phyloP scores from a whole-genome alignment of 1,140 invertebrate species.

The Camponotus vicinus region DNA sequence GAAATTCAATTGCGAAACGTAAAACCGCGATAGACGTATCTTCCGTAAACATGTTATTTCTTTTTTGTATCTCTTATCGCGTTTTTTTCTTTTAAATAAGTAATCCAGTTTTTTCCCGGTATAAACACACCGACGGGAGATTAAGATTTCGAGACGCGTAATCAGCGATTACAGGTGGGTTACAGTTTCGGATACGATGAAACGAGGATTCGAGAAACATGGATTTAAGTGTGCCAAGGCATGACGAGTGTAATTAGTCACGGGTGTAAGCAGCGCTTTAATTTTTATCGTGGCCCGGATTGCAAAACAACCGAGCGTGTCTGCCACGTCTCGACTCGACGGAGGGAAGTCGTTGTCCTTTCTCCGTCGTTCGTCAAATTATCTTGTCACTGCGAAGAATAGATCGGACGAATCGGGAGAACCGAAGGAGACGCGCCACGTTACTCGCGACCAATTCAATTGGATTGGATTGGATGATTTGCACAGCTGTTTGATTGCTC shows the following conservation, averaged over 20 bases:
- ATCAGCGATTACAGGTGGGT: background rate
- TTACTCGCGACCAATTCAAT: conserved; percentile 47
- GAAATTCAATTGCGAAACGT: background rate
- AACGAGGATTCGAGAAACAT: conserved; percentile 53
- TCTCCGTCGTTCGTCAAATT: conserved; percentile 54
- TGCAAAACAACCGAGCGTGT: conserved; percentile 64
- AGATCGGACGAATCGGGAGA: background rate
- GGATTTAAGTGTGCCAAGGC: conserved; percentile 64
- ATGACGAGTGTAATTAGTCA: conserved; percentile 70
- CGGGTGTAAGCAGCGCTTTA: conserved; percentile 57
- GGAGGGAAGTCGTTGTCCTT: conserved; percentile 16
- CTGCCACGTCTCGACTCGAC: background rate
- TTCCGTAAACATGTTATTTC: conserved; percentile 17
- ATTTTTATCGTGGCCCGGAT: conserved; percentile 67
- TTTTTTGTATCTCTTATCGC: background rate
- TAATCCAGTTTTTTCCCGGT: background rate
- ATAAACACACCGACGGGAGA: background rate
- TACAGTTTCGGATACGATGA: background rate
- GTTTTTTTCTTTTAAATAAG: background rate
- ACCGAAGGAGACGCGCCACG: background rate
- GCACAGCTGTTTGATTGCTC: background rate
- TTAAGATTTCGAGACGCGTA: background rate
- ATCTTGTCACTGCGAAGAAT: conserved; percentile 12
- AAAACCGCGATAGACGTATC: background rate
- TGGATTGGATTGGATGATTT: conserved; percentile 23